Evolutionary conservation across 2,113 vertebrate genomes (phyloP).

Genomic region (Glareola pratincola): DNA sequence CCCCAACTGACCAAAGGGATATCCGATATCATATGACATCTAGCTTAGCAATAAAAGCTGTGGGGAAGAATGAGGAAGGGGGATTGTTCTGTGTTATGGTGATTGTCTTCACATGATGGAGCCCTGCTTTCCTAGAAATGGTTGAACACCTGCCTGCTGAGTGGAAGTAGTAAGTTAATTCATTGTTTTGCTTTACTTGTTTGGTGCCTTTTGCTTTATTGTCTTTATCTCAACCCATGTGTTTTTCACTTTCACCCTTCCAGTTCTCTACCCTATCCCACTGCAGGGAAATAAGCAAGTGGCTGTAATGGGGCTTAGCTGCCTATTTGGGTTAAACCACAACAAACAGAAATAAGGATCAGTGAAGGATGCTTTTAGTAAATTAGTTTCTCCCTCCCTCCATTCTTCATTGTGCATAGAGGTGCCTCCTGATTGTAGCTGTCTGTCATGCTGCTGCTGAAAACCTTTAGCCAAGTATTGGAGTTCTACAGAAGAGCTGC

Average conservation of each 20-base stretch:
- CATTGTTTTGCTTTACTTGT: background rate
- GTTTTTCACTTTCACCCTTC: background rate
- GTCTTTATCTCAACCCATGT: background rate
- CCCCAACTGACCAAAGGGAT: background rate
- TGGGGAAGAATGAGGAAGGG: background rate
- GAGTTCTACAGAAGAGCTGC: background rate
- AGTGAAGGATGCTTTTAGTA: background rate
- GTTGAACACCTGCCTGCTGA: background rate
- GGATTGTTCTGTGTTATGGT: background rate
- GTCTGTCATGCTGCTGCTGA: background rate
- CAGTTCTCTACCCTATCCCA: rapidly evolving
- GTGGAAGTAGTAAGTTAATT: background rate
- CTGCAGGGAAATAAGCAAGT: too few species aligned
- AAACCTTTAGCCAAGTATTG: background rate
- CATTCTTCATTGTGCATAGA: background rate
- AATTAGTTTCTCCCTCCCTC: background rate
- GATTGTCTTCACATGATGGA: background rate
- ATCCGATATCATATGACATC: background rate
- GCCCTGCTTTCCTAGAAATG: background rate
- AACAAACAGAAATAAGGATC: background rate
- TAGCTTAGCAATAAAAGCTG: background rate
- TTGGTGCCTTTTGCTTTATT: background rate
- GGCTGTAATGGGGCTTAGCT: background rate
- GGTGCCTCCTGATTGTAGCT: background rate
- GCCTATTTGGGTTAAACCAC: background rate